A percentile compares a stretch with the other conserved stretches of the same genome.
Conservation (phyloP, 2,113 vertebrate genomes). For the Lycocorax pyrrhopterus region DNA sequence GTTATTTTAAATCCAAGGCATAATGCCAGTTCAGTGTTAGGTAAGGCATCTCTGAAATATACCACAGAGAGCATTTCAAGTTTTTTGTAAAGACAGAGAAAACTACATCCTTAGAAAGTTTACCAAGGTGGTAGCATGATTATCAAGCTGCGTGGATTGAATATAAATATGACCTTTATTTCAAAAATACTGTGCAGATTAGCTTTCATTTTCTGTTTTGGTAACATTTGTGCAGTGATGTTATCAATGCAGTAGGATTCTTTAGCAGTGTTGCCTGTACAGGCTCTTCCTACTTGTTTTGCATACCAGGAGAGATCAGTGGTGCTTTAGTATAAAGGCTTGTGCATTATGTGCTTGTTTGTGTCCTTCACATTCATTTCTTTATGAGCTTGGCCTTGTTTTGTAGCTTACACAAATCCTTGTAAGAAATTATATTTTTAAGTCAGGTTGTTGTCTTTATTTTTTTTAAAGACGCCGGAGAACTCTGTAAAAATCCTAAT, state of each 20-base stretch:
- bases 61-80: not conserved
- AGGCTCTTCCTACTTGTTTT: not conserved
- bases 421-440: not conserved
- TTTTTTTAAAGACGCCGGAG: not conserved
- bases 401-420: not conserved
- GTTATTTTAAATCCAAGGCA: not conserved
- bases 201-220: not conserved
- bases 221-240: not conserved
- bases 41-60: not conserved
- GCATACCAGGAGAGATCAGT: not conserved
- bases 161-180: not conserved
- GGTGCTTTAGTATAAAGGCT: not conserved
- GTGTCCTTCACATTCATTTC: not conserved
- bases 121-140: not conserved
- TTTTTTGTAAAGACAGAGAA: not conserved
- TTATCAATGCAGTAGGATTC: not conserved
- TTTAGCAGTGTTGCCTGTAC: not conserved
- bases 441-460: not conserved
- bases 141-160: not conserved
- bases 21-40: not conserved
- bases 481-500: not conserved
- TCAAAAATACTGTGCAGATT: not conserved
- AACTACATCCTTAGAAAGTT: not conserved
- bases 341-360: not conserved
- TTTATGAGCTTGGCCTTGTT: not conserved